These are phyloP conservation scores for Pterostichus niger DNA, from an alignment of 2,888 invertebrate genomes.

Conservation along the genomic window DNA sequence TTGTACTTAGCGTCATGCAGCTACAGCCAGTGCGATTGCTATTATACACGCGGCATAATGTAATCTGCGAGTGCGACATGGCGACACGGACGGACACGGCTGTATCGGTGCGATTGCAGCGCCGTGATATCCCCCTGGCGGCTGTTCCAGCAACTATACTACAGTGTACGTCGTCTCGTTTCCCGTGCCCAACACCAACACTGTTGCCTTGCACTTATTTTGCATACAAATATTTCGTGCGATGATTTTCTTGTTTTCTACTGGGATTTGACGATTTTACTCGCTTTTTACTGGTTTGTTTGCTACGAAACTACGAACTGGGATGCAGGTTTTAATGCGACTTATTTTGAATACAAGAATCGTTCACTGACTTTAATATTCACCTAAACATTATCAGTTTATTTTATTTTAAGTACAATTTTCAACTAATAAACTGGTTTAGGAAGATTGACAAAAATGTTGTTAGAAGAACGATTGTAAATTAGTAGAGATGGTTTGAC, in stretches of 20 bases:
- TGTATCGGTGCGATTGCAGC: conserved; percentile 67
- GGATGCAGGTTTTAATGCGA: conserved; percentile 25
- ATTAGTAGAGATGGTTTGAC: too few relatives aligned
- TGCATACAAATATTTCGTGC: conserved; percentile 65
- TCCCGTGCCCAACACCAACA: conserved; percentile 22
- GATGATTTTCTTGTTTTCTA: conserved; percentile 60
- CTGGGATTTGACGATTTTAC: conserved; percentile 50
- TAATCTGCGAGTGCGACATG: conserved; percentile 66
- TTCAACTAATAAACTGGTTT: too few relatives aligned
- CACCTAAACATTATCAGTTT: too few relatives aligned
- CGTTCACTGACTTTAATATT: background rate
- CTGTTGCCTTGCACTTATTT: conserved; percentile 61
- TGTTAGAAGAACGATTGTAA: too few relatives aligned
- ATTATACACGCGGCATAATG: conserved; percentile 65
- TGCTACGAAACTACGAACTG: conserved; percentile 10
- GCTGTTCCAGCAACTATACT: conserved; percentile 54
- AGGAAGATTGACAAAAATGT: too few relatives aligned
- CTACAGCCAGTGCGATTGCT: conserved; percentile 48
- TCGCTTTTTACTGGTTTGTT: background rate
- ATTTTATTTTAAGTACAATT: too few relatives aligned
- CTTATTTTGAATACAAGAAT: background rate
- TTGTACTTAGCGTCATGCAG: background rate
- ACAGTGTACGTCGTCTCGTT: background rate
- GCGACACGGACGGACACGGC: conserved; percentile 57
- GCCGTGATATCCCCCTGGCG: conserved; percentile 66